Conservation (phyloP, 2,797 vertebrate species). For the Hypotaenidia philippensis region DNA sequence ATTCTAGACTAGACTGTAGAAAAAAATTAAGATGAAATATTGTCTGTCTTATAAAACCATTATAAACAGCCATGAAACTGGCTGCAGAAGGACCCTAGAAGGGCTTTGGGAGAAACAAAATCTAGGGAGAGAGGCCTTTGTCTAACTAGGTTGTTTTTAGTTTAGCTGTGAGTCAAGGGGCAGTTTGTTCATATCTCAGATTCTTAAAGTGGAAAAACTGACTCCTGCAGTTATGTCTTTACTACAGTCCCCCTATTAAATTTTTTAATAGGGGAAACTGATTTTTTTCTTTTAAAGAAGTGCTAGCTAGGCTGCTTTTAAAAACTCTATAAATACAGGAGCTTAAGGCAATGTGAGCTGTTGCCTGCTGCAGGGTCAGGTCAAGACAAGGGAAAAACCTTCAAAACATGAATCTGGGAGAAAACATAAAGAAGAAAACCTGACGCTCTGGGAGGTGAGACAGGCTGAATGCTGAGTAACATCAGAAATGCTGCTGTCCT, state of each 20-base stretch:
- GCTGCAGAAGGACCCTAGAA: not conserved
- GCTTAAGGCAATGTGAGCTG: not conserved
- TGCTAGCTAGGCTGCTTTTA: not conserved
- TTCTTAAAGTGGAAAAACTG: conserved; percentile 19
- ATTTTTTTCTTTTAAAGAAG: not conserved
- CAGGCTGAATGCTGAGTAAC: not conserved
- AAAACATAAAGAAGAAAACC: not conserved
- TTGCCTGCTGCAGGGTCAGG: not conserved
- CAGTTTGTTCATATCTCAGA: not conserved
- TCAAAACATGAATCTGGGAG: not conserved
- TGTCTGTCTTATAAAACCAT: not conserved
- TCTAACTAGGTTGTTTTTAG: not conserved
- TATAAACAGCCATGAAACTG: not conserved
- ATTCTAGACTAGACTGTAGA: not conserved
- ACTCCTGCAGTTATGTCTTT: not conserved
- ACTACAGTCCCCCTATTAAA: not conserved
- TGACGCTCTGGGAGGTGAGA: not conserved
- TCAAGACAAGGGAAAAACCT: not conserved
- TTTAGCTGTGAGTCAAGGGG: conserved; percentile 3
- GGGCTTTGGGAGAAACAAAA: no score
- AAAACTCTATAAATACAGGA: not conserved
- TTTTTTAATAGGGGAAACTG: not conserved
- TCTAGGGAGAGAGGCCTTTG: not conserved
- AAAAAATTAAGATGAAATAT: not conserved
- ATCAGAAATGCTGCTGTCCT: not conserved